These are phyloP conservation scores for Drosophila erecta DNA, from an alignment of 1,140 invertebrate genomes.

Conservation along the genomic window DNA sequence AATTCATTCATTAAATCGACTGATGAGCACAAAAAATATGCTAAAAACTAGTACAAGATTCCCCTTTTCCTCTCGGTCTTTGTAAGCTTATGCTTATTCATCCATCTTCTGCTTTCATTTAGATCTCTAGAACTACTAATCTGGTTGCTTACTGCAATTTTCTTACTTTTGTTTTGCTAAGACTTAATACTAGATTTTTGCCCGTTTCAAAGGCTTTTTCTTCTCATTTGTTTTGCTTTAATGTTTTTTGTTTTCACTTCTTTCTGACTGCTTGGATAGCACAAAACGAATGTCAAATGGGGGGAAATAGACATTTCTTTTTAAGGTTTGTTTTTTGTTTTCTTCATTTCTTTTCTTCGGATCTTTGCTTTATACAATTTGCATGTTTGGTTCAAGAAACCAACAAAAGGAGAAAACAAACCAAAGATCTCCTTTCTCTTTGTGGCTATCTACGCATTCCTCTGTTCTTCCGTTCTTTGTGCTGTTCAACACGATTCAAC, in stretches of 20 bases:
- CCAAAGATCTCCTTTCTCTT: slow-evolving; percentile 25
- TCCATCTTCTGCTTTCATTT: slow-evolving; percentile 16
- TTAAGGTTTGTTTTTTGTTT: slow-evolving; percentile 5
- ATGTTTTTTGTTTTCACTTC: slow-evolving; percentile 11
- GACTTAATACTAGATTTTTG: slow-evolving; percentile 52
- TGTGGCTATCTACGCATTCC: slow-evolving; percentile 37
- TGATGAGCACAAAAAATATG: slow-evolving; percentile 83
- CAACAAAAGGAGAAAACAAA: slow-evolving; percentile 38
- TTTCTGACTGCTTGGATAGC: slow-evolving; percentile 47
- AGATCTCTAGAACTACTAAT: slow-evolving; percentile 61
- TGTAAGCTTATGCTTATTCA: slow-evolving; percentile 21
- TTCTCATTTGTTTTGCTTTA: slow-evolving; percentile 28
- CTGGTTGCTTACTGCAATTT: slow-evolving; percentile 54
- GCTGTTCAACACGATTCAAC: slow-evolving; percentile 42
- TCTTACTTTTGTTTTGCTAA: slow-evolving; percentile 66
- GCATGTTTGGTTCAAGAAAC: slow-evolving; percentile 30
- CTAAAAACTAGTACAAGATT: slow-evolving; percentile 79
- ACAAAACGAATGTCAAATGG: slow-evolving; percentile 43
- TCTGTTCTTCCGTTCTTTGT: slow-evolving; percentile 28
- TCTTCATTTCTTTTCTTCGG: slow-evolving; percentile 14
- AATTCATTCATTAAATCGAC: slow-evolving; percentile 76
- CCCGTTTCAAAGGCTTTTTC: slow-evolving; percentile 26
- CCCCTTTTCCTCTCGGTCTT: slow-evolving; percentile 17
- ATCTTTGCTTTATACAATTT: slow-evolving; percentile 60
- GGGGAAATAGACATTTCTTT: slow-evolving; percentile 25